phyloP scores from a whole-genome alignment of 2,113 vertebrate genomes.

The Syngnathus scovelli region DNA sequence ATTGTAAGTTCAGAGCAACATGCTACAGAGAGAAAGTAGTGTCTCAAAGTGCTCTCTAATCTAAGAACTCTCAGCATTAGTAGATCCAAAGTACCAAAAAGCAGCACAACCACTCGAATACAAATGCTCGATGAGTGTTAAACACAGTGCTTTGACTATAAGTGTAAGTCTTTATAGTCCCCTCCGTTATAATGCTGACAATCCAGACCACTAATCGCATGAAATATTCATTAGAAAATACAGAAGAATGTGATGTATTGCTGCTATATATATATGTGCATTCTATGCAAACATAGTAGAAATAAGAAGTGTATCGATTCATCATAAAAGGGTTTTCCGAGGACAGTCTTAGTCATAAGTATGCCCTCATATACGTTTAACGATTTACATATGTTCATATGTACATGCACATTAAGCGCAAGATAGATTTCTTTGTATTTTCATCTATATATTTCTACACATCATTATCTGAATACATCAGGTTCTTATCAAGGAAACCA shows the following conservation, averaged over 20 bases:
- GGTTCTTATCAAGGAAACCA: conserved; percentile 36
- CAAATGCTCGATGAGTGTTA: conserved; percentile 25
- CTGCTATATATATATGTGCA: conserved; percentile 62
- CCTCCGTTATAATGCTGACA: conserved; percentile 16
- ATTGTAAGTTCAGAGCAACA: conserved; percentile 42
- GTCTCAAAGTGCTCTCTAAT: conserved; percentile 45
- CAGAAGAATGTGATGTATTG: conserved; percentile 58
- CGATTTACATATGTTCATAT: conserved; percentile 65
- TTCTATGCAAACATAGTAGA: conserved; percentile 65
- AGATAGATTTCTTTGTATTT: conserved; percentile 24
- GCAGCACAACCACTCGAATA: conserved; percentile 39
- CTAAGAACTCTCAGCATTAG: conserved; percentile 42
- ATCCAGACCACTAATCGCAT: conserved; percentile 32
- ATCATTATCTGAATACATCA: conserved; percentile 27
- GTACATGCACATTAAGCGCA: conserved; percentile 53
- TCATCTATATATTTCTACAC: conserved; percentile 15
- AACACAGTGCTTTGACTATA: conserved; percentile 18
- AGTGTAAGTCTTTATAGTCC: conserved; percentile 15
- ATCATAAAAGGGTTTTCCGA: conserved; percentile 56
- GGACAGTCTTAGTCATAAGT: conserved; percentile 35
- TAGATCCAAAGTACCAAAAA: conserved; percentile 43
- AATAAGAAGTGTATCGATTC: conserved; percentile 58
- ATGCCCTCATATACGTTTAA: conserved; percentile 58
- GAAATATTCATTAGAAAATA: conserved; percentile 30
- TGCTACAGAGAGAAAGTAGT: conserved; percentile 43